Conservation (phyloP, 2,888 invertebrate genomes). For the Lobophora halterata region DNA sequence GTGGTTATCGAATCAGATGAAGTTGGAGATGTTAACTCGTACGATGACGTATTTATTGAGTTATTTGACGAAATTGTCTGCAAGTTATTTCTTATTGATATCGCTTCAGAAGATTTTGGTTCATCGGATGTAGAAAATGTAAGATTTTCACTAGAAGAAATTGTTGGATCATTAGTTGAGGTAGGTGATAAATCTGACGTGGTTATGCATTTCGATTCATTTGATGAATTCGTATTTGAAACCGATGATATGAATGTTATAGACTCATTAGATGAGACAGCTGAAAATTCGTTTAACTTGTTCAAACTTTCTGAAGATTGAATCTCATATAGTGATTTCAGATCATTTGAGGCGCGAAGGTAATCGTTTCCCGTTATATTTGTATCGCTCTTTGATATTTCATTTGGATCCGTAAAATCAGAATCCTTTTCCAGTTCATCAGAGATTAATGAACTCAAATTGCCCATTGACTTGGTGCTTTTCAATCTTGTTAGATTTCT, state of each 20-base stretch:
- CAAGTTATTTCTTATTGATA: too few relatives aligned
- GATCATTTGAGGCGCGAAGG: constrained; percentile 6
- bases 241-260: too few relatives aligned
- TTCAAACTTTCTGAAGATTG: constrained; percentile 1
- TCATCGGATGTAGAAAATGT: constrained; percentile 1
- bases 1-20: constrained; percentile 5
- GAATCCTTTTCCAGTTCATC: constrained; percentile 4
- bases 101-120: not conserved
- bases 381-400: constrained; percentile 8
- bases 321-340: not conserved
- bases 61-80: too few relatives aligned
- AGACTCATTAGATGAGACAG: constrained; percentile 3
- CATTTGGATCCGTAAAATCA: constrained; percentile 9
- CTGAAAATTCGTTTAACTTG: not conserved
- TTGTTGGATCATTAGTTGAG: constrained; percentile 1
- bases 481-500: constrained; percentile 18
- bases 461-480: constrained; percentile 25
- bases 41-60: too few relatives aligned
- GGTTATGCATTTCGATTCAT: not conserved
- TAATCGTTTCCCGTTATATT: constrained; percentile 13
- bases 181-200: constrained; percentile 4
- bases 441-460: constrained; percentile 20
- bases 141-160: constrained; percentile 5
- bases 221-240: not conserved
- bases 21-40: not conserved